Conservation (phyloP, 2,113 vertebrate genomes). For the Cephalopholis sonnerati region DNA sequence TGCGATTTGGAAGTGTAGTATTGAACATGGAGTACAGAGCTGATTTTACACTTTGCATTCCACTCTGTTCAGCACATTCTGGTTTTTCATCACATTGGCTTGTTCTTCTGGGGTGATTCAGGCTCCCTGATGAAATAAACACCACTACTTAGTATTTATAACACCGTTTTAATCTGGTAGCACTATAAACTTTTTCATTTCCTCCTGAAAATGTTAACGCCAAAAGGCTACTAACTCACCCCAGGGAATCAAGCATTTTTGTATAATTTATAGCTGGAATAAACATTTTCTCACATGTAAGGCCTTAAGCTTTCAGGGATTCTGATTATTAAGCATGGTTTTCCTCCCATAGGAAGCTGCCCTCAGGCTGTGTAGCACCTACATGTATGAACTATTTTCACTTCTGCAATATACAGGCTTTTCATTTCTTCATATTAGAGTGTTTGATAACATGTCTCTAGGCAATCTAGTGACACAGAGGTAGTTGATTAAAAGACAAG, state of each 20-base stretch:
- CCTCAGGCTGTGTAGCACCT: conserved; percentile 13
- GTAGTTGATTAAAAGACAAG: conserved; percentile 21
- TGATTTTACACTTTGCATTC: conserved; percentile 19
- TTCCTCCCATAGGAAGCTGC: background rate
- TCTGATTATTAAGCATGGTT: conserved; percentile 40
- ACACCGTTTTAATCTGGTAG: background rate
- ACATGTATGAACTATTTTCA: conserved; percentile 4
- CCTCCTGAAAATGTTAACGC: background rate
- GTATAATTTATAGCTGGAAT: conserved; percentile 32
- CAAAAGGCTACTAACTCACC: conserved; percentile 7
- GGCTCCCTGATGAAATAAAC: conserved; percentile 21
- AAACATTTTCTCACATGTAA: conserved; percentile 15
- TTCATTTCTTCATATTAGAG: conserved; percentile 28
- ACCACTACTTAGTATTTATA: background rate
- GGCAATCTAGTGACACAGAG: conserved; percentile 6
- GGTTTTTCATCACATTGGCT: background rate
- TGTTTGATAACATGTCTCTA: conserved; percentile 16
- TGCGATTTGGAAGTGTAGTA: conserved; percentile 12
- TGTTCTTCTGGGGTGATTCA: background rate
- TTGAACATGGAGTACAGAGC: conserved; percentile 31
- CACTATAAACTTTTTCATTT: conserved; percentile 18
- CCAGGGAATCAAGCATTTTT: background rate
- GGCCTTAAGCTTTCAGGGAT: conserved; percentile 15
- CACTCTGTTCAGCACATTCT: conserved; percentile 20
- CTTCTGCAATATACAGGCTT: background rate